Evolutionary conservation across 1,140 invertebrate genomes (phyloP).

Genomic region (Hyles vespertilio): DNA sequence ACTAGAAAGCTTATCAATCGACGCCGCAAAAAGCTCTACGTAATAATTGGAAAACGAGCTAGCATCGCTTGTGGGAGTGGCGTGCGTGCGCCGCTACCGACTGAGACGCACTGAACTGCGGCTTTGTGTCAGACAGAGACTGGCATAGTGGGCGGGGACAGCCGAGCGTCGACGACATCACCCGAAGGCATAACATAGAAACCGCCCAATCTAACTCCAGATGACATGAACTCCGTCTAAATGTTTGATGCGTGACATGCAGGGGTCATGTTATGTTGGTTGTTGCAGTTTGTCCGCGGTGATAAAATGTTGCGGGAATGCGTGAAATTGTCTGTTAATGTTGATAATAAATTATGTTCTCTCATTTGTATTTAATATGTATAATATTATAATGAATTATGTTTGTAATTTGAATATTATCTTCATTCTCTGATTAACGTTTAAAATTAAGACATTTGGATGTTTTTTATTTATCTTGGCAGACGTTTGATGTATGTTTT

Average conservation of each 20-base stretch:
- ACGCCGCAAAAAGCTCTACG: constrained; percentile 61
- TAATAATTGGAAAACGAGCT: constrained; percentile 64
- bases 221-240: constrained; percentile 34
- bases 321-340: too few relatives aligned
- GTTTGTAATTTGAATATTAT: too few relatives aligned
- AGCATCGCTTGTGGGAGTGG: constrained; percentile 54
- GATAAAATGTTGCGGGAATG: too few relatives aligned
- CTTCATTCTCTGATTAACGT: too few relatives aligned
- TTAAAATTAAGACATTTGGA: too few relatives aligned
- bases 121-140: constrained; percentile 30
- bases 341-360: too few relatives aligned
- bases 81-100: constrained; percentile 25
- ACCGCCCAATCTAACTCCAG: constrained; percentile 51
- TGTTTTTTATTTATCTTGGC: too few relatives aligned
- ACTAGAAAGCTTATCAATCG: constrained; percentile 63
- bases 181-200: constrained; percentile 45
- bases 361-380: too few relatives aligned
- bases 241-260: constrained; percentile 5
- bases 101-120: constrained; percentile 37
- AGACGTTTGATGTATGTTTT: too few relatives aligned
- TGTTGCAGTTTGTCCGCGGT: too few relatives aligned
- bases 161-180: constrained; percentile 45
- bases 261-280: constrained; percentile 7
- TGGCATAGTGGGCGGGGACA: constrained; percentile 48
- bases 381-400: too few relatives aligned